These are phyloP conservation scores for Ifrita kowaldi DNA, from an alignment of 2,113 vertebrate species.

Conservation along the genomic window DNA sequence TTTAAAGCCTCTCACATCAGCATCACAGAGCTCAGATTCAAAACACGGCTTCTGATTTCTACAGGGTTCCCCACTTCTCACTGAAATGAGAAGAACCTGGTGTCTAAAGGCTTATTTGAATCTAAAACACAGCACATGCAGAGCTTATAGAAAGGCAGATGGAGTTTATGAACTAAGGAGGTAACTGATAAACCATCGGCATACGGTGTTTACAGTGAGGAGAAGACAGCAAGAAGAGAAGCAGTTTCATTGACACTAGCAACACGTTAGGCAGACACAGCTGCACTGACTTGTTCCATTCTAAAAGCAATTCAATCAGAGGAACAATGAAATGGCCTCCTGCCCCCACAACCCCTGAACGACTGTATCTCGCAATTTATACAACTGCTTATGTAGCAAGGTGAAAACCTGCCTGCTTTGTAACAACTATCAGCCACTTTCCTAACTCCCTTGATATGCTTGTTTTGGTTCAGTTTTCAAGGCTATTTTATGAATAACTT, in stretches of 20 bases:
- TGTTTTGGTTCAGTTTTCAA: not conserved
- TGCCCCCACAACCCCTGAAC: fast-evolving
- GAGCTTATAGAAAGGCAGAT: not conserved
- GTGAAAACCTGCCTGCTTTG: not conserved
- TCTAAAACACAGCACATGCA: not conserved
- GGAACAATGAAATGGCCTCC: not conserved
- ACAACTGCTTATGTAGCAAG: not conserved
- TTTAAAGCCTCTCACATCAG: not conserved
- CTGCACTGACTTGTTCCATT: not conserved
- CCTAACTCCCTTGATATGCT: not conserved
- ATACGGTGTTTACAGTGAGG: not conserved
- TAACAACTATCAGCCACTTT: not conserved
- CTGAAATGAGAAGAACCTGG: not conserved
- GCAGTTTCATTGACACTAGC: not conserved
- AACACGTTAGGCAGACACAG: not conserved
- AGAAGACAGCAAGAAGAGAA: not conserved
- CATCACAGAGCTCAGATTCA: not conserved
- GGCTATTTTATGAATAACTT: not conserved
- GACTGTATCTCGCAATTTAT: not conserved
- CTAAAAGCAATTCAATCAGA: not conserved
- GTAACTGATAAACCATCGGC: not conserved
- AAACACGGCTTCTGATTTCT: not conserved
- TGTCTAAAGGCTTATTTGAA: not conserved
- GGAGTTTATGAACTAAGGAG: not conserved
- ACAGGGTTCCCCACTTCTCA: not conserved